Conservation (phyloP, 2,888 invertebrate genomes). For the Noctua pronuba region DNA sequence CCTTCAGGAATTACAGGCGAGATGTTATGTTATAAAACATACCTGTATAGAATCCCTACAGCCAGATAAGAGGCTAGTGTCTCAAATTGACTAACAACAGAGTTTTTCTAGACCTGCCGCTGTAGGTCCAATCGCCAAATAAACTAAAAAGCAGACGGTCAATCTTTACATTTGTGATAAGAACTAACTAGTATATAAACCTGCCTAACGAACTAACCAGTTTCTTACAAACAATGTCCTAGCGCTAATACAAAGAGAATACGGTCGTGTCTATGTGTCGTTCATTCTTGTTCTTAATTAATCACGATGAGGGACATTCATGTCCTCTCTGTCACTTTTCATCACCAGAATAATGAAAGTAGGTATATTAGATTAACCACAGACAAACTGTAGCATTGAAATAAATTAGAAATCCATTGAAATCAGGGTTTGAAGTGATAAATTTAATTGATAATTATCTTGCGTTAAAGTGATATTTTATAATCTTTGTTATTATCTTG, state of each 20-base stretch:
- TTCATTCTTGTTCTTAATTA: constrained; percentile 20
- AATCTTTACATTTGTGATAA: background rate
- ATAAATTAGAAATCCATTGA: background rate
- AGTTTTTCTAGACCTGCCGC: no score
- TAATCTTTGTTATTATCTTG: no score
- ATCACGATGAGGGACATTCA: background rate
- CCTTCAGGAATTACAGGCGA: no score
- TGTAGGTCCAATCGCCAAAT: no score
- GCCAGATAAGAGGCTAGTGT: background rate
- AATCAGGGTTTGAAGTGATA: no score
- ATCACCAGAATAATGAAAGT: background rate
- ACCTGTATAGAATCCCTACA: no score
- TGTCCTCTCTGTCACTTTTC: background rate
- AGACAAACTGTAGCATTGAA: background rate
- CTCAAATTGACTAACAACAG: background rate
- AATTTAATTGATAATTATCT: no score
- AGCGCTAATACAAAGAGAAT: background rate
- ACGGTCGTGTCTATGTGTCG: background rate
- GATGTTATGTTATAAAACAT: no score
- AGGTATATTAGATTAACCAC: background rate
- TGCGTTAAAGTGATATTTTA: no score
- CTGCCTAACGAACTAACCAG: background rate
- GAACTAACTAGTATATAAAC: background rate
- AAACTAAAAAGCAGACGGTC: background rate
- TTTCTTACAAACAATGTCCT: background rate